phyloP scores from a whole-genome alignment of 2,888 invertebrate genomes.

The Ernsta delagoae region DNA sequence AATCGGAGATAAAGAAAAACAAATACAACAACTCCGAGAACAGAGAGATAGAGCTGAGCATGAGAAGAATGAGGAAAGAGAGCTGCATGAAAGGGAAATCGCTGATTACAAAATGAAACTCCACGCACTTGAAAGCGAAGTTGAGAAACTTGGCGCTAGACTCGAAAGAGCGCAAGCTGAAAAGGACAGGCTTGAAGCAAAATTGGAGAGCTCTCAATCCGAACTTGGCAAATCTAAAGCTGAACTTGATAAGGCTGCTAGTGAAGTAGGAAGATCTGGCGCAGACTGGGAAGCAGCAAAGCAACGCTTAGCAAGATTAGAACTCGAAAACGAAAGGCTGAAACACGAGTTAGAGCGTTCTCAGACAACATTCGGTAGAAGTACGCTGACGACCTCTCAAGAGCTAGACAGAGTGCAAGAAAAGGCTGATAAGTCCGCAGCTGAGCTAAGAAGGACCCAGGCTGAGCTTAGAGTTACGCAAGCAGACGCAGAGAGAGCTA shows the following conservation, averaged over 20 bases:
- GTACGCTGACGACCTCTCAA: conserved; percentile 91
- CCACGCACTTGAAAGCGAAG: conserved; percentile 95
- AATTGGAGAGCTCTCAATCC: conserved; percentile 96
- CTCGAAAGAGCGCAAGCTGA: conserved; percentile 95
- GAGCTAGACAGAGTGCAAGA: conserved; percentile 93
- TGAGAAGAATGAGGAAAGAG: conserved; percentile 98
- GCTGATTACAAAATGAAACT: conserved; percentile 98
- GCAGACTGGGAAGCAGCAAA: conserved; percentile 95
- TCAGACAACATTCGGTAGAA: conserved; percentile 93
- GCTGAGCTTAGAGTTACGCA: conserved; percentile 96
- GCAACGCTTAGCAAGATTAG: conserved; percentile 92
- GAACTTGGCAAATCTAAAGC: conserved; percentile 97
- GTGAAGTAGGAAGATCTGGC: conserved; percentile 94
- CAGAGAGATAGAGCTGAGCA: conserved; percentile 98
- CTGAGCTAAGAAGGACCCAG: conserved; percentile 94
- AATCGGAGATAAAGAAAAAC: conserved; percentile 98
- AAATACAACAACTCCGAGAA: conserved; percentile 96
- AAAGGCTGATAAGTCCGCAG: conserved; percentile 92
- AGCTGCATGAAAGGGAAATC: conserved; percentile 95
- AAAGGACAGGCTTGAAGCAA: conserved; percentile 95
- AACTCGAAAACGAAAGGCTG: conserved; percentile 95
- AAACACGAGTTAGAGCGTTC: conserved; percentile 94
- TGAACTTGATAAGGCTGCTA: conserved; percentile 95
- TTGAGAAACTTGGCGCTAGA: conserved; percentile 93
- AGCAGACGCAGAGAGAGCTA: conserved; percentile 94